These are phyloP conservation scores for Pectinophora gossypiella DNA, from an alignment of 1,140 invertebrate species.

Conservation along the genomic window DNA sequence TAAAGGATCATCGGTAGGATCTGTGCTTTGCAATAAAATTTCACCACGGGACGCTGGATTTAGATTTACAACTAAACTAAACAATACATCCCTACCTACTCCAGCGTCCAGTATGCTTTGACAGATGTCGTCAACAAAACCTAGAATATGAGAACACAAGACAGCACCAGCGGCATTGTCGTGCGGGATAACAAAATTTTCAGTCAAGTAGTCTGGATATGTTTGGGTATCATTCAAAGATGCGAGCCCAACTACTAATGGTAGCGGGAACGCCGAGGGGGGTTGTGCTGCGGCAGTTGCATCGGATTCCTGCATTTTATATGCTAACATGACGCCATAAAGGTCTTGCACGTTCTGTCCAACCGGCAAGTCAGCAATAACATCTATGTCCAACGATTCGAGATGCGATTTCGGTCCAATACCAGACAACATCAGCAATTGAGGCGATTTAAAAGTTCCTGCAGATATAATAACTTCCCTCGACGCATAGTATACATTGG, in stretches of 20 bases:
- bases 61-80: slow-evolving; percentile 55
- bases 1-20: slow-evolving; percentile 83
- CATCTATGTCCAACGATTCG: slow-evolving; percentile 34
- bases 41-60: slow-evolving; percentile 50
- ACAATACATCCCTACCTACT: slow-evolving; percentile 46
- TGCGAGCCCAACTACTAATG: slow-evolving; percentile 74
- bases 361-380: slow-evolving; percentile 73
- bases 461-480: slow-evolving; percentile 78
- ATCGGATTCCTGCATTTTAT: slow-evolving; percentile 50
- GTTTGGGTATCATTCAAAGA: slow-evolving; percentile 74
- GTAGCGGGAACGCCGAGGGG: slow-evolving; percentile 55
- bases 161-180: slow-evolving; percentile 42
- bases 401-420: slow-evolving; percentile 75
- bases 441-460: slow-evolving; percentile 65
- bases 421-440: slow-evolving; percentile 78
- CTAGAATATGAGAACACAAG: slow-evolving; percentile 39
- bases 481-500: slow-evolving; percentile 50
- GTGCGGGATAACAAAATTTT: slow-evolving; percentile 78
- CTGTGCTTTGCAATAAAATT: slow-evolving; percentile 76
- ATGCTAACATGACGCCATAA: slow-evolving; percentile 77
- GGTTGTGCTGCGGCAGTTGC: slow-evolving; percentile 46
- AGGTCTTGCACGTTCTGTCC: slow-evolving; percentile 77
- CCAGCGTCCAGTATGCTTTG: slow-evolving; percentile 79
- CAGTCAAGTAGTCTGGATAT: slow-evolving; percentile 77
- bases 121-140: slow-evolving; percentile 84